phyloP scores from a whole-genome alignment of 2,113 vertebrate species.

The Lethenteron reissneri region DNA sequence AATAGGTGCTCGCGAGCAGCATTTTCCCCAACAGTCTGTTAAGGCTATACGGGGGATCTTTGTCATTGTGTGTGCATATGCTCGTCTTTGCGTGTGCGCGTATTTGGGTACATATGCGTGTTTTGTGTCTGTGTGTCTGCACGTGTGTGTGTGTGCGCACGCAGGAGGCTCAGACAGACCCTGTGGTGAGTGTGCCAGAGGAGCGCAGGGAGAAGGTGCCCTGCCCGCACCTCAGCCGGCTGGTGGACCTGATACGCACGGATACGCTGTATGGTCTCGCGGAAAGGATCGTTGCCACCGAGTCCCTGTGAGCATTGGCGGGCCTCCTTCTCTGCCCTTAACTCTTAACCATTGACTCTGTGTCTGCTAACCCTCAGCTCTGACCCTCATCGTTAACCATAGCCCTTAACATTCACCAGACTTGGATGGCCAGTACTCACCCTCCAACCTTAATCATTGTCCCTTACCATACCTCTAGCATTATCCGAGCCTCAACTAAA shows the following conservation, averaged over 20 bases:
- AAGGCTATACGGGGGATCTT: too few relatives aligned
- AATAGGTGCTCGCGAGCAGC: too few relatives aligned
- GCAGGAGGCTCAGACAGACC: not conserved
- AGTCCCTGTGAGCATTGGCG: constrained; percentile 61
- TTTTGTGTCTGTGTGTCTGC: constrained; percentile 1
- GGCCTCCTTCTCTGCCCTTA: not conserved
- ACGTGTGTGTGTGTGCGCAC: not conserved
- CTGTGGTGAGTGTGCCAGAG: constrained; percentile 20
- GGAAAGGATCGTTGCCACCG: constrained; percentile 82
- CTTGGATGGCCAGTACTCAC: too few relatives aligned
- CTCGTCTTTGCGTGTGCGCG: not conserved
- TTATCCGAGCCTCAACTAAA: too few relatives aligned
- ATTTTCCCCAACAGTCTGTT: too few relatives aligned
- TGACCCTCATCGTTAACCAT: too few relatives aligned
- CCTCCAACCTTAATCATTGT: too few relatives aligned
- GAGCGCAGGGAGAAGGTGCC: constrained; percentile 91
- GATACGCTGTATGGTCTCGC: constrained; percentile 57
- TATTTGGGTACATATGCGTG: not conserved
- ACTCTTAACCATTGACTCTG: not conserved
- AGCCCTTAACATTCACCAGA: too few relatives aligned
- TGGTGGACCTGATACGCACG: constrained; percentile 55
- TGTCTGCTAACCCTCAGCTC: too few relatives aligned
- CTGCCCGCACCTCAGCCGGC: constrained; percentile 74
- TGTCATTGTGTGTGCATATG: not conserved
- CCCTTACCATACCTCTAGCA: too few relatives aligned